Percentiles rank a stretch among this genome's conserved stretches.
Evolutionary conservation across 1,140 invertebrate genomes (phyloP).

Genomic region (Periplaneta americana): DNA sequence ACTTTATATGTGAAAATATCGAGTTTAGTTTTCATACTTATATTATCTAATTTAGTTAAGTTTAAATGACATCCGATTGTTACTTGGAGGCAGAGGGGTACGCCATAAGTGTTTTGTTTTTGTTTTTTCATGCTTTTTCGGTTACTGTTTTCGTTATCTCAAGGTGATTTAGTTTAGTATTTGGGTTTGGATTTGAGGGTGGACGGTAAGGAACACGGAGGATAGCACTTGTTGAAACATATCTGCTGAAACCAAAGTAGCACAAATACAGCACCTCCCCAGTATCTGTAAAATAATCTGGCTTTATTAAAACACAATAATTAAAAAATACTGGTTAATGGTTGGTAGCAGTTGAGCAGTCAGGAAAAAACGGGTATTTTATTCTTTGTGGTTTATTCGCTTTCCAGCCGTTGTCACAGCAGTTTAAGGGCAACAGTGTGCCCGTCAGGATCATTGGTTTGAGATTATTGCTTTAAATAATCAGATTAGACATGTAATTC

Average conservation of each 20-base stretch:
- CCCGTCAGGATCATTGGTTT: background rate
- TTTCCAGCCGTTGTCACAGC: constrained; percentile 10
- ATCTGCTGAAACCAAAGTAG: constrained; percentile 17
- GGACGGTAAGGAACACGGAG: background rate
- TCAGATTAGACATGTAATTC: background rate
- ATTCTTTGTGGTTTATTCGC: constrained; percentile 4
- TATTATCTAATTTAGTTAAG: constrained; percentile 21
- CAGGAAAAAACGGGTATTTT: constrained; percentile 5
- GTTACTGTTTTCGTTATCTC: constrained; percentile 9
- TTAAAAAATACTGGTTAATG: background rate
- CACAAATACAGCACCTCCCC: constrained; percentile 3
- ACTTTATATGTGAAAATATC: constrained; percentile 1
- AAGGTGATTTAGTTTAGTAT: constrained; percentile 10
- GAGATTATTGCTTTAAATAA: constrained; percentile 8
- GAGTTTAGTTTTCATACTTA: background rate
- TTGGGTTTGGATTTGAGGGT: constrained; percentile 20
- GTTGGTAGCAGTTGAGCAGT: constrained; percentile 7
- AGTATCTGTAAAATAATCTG: constrained; percentile 17
- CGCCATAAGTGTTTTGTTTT: constrained; percentile 6
- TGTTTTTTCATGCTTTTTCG: constrained; percentile 11
- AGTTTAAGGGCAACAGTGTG: constrained; percentile 10
- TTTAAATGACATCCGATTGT: constrained; percentile 30
- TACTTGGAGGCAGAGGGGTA: constrained; percentile 42
- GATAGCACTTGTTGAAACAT: constrained; percentile 10
- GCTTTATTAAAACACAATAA: constrained; percentile 1